A percentile compares a stretch with the other conserved stretches of the same genome.
Evolutionary conservation across 2,888 invertebrate species (phyloP).

Genomic region (Drosophila longiperda): DNA sequence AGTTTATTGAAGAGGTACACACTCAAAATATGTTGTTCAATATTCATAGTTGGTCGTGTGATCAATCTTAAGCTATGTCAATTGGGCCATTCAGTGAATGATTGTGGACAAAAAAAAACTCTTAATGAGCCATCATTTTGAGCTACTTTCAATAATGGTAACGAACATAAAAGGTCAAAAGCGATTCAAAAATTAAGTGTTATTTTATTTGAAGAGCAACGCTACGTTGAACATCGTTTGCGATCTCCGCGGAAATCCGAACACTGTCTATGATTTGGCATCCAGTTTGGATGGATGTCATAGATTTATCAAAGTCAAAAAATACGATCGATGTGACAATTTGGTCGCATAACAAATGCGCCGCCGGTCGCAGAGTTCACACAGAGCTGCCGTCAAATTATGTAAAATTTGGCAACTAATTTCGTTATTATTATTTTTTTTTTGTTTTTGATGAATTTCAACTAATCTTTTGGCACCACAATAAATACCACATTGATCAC

Average conservation of each 20-base stretch:
- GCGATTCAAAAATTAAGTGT: conserved; percentile 33
- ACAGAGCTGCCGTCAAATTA: conserved; percentile 68
- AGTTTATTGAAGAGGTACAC: neutral
- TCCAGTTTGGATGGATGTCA: conserved; percentile 20
- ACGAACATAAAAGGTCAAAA: conserved; percentile 57
- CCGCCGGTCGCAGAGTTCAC: conserved; percentile 58
- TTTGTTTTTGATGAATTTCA: conserved; percentile 34
- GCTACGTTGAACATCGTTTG: conserved; percentile 5
- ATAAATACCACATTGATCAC: conserved; percentile 57
- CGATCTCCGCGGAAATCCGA: conserved; percentile 41
- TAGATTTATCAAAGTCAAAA: conserved; percentile 13
- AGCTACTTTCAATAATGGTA: conserved; percentile 46
- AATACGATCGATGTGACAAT: conserved; percentile 40
- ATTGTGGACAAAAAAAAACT: neutral
- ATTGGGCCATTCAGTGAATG: conserved; percentile 5
- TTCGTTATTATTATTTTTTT: conserved; percentile 32
- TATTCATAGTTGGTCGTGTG: neutral
- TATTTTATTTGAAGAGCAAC: conserved; percentile 21
- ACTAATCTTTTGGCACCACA: conserved; percentile 31
- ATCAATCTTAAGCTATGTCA: neutral
- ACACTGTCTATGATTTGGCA: conserved; percentile 30
- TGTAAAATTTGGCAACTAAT: conserved; percentile 75
- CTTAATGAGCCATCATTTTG: conserved; percentile 37
- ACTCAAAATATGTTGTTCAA: neutral
- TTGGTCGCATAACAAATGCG: conserved; percentile 59